These are phyloP conservation scores for Argyresthia albistria DNA, from an alignment of 2,888 invertebrate genomes.

Conservation along the genomic window DNA sequence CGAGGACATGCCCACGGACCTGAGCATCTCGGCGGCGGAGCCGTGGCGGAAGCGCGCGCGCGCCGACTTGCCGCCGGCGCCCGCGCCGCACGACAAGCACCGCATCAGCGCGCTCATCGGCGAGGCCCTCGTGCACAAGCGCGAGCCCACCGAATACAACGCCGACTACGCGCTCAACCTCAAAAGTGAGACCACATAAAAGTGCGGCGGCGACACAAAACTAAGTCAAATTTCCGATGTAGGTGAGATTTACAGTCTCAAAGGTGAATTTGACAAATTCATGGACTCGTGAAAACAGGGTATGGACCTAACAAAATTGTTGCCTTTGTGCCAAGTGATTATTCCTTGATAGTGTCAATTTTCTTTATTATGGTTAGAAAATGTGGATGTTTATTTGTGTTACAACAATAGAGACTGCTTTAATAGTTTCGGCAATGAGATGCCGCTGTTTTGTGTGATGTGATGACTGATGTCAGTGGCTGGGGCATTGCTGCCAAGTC, in stretches of 20 bases:
- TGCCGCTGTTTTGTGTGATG: slow-evolving; percentile 31
- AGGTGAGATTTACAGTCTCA: slow-evolving; percentile 29
- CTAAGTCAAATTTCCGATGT: slow-evolving; percentile 55
- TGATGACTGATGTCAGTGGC: slow-evolving; percentile 33
- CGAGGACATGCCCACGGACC: slow-evolving; percentile 80
- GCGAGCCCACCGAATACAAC: slow-evolving; percentile 38
- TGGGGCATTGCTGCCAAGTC: slow-evolving; percentile 44
- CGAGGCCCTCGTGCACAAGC: slow-evolving; percentile 59
- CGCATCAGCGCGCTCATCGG: slow-evolving; percentile 67
- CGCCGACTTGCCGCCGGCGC: slow-evolving; percentile 31
- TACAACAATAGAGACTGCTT: slow-evolving; percentile 49
- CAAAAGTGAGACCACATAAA: slow-evolving; percentile 48
- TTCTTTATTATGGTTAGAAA: slow-evolving; percentile 50
- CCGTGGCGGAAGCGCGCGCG: slow-evolving; percentile 62
- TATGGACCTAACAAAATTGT: slow-evolving; percentile 53
- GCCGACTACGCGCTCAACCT: slow-evolving; percentile 59
- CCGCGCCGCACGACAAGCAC: slow-evolving; percentile 55
- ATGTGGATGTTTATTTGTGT: slow-evolving; percentile 55
- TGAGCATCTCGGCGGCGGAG: slow-evolving; percentile 74
- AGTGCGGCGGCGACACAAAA: slow-evolving; percentile 50
- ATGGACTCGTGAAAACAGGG: slow-evolving; percentile 56
- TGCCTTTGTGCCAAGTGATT: slow-evolving; percentile 73
- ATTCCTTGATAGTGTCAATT: slow-evolving; percentile 64
- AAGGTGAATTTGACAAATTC: slow-evolving; percentile 47
- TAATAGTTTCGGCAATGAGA: slow-evolving; percentile 62